Percentiles rank a stretch among this genome's conserved stretches.
Evolutionary conservation across 2,888 invertebrate species (phyloP).

Genomic region (Drosophila robusta): DNA sequence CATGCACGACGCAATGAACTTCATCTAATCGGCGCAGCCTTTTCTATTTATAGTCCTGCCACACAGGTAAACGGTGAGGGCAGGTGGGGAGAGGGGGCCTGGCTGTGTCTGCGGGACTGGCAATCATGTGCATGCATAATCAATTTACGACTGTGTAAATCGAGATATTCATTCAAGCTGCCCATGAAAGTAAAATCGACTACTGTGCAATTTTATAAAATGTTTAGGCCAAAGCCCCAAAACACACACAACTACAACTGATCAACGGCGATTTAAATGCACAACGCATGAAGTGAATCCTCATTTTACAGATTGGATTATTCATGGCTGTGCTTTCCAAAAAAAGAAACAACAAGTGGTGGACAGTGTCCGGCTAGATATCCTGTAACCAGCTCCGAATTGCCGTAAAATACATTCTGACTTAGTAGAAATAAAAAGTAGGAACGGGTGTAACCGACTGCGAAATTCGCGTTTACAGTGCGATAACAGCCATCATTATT

Average conservation of each 20-base stretch:
- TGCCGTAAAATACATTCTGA: too few relatives aligned
- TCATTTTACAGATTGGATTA: constrained; percentile 26
- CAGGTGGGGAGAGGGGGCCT: neutral
- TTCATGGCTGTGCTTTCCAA: constrained; percentile 30
- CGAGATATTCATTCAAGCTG: constrained; percentile 58
- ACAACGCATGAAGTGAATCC: constrained; percentile 32
- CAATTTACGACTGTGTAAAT: constrained; percentile 59
- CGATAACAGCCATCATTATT: too few relatives aligned
- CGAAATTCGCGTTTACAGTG: too few relatives aligned
- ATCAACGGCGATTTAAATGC: constrained; percentile 70
- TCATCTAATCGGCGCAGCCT: constrained; percentile 50
- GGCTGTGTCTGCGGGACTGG: constrained; percentile 7
- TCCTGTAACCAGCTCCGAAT: neutral
- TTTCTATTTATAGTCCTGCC: constrained; percentile 56
- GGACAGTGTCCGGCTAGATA: neutral
- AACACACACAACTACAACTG: constrained; percentile 35
- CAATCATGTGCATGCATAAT: constrained; percentile 65
- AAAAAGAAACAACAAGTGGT: constrained; percentile 9
- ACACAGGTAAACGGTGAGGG: constrained; percentile 8
- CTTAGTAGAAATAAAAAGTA: too few relatives aligned
- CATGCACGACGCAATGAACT: constrained; percentile 42
- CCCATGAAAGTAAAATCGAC: constrained; percentile 58
- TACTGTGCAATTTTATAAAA: constrained; percentile 48
- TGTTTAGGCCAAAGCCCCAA: constrained; percentile 16
- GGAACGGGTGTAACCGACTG: too few relatives aligned